Base-by-base conservation (phyloP, 2,888 invertebrate species). In the Mantis religiosa region DNA sequence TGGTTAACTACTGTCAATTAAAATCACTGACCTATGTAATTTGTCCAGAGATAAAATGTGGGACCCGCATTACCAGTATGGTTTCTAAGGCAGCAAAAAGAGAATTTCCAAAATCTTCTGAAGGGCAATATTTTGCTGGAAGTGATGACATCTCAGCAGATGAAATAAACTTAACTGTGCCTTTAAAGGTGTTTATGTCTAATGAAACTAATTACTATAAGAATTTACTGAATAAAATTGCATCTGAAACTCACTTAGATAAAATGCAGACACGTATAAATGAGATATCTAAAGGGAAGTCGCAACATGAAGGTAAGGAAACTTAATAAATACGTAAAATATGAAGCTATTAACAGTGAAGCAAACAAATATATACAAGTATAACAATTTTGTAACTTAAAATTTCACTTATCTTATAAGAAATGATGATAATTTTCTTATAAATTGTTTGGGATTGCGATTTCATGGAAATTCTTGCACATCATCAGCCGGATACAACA, bases 31-130 rank as follows among this genome's bases (percentile, higher is more conserved):
- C 47, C 9, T 87, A 87, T 85, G 87, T 89, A 25, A 87, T 28
- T 3, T 89, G 89, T 84, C 83, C 87, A 34, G 27, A 82, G 20
- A 85, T 89, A 28, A 25, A 28, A 6, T 89, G 89, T 84, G 89
- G 89, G 3, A 88, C 89, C 20, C 84, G 87, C 14, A 41, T 88
- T 8, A 27, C 15, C 2, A 71, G 20, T 71, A 71, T 25, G 4
- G 54, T 20, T 71, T 71, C 54, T 20, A 71, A 20, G 54, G 25
- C 3, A 25, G 6, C 25, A 71, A 71, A 71, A 71, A 0, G 3
- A 25, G 54, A 71, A 25, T 20, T 71, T 4, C 20, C 6, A 25
- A 25, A 71, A 71, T 6, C 20, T 71, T 71, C 25, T 71, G 12
- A 41, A 41, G 12, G 41, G 41, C 12, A 41, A 41, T 41, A 41